Conservation (phyloP, 2,888 invertebrate species). For the Liposcelis brunnea region DNA sequence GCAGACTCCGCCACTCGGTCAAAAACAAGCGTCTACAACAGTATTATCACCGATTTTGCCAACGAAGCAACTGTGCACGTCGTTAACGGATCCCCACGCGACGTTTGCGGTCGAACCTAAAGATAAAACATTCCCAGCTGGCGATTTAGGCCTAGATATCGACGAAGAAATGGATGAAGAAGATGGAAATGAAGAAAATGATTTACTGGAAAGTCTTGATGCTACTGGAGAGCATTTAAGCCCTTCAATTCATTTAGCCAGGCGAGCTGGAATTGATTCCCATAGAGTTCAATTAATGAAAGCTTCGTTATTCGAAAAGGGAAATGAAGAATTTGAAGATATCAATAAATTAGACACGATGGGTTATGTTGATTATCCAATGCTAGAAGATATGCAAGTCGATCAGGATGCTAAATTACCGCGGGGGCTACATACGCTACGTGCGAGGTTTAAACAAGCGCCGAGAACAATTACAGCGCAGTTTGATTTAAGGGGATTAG, state of each 20-base stretch:
- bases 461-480: no score
- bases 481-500: no score
- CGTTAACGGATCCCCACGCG: neutral
- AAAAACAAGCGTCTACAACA: neutral
- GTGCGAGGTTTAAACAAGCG: no score
- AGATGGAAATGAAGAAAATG: slow-evolving; percentile 17
- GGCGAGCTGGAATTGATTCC: slow-evolving; percentile 41
- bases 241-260: slow-evolving; percentile 43
- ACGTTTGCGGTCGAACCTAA: neutral
- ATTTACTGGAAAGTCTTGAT: neutral
- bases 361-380: neutral
- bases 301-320: slow-evolving; percentile 49
- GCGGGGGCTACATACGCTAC: no score
- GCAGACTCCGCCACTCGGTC: neutral
- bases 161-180: slow-evolving; percentile 14
- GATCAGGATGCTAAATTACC: no score
- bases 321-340: slow-evolving; percentile 18
- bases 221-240: slow-evolving; percentile 23
- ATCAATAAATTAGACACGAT: slow-evolving; percentile 7
- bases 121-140: neutral
- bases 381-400: no score
- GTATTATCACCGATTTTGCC: slow-evolving; percentile 4
- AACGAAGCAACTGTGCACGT: neutral
- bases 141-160: slow-evolving; percentile 5
- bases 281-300: slow-evolving; percentile 69